Evolutionary conservation across 2,113 vertebrate genomes (phyloP), one percentile per base, ranked within the genome.

Genomic region (Podocnemis expansa): DNA sequence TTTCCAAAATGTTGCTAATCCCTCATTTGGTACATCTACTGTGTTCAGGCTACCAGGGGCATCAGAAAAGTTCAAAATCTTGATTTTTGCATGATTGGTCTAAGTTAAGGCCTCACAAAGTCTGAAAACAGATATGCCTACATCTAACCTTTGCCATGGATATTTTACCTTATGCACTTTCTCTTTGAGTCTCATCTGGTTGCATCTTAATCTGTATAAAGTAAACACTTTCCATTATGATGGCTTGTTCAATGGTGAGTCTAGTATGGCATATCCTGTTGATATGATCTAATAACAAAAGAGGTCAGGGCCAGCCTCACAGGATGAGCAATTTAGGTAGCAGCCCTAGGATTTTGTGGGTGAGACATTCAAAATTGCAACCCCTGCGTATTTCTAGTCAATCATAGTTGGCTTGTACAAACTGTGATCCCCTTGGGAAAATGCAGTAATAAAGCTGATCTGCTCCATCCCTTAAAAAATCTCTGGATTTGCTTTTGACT

Each of bases 11-110:
- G 4, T 38, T 79, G 2, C 80, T 73, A 83, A 43, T 54, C 73
- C 76, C 51, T 41, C 93, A 25, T 27, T 38, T 81, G 51, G 75
- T 79, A 90, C 75, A 80, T 49, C 80, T 63, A 81, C 0, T 0
- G 80, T 89, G 86, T 91, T 88, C 93, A 82, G 91, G 89, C 82
- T 96, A 83, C 82, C 89, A 96, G 95, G 91, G 93, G 93, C 96
- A 97, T 96, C 92, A 92, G 90, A 79, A 94, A 93, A 96, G 91
- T 95, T 47, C 95, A 96, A 86, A 91, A 88, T 82, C 78, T 91
- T 93, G 89, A 34, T 91, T 94, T 75, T 91, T 96, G 95, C 95
- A 97, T 95, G 95, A 27, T 76, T 94, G 70, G 67, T 34, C 87
- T 75, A 47, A 73, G 91, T 0, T 0, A 94, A 75, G 78, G 89